Evolutionary conservation across 2,797 vertebrate genomes (phyloP).

Genomic region (Mycteria americana): DNA sequence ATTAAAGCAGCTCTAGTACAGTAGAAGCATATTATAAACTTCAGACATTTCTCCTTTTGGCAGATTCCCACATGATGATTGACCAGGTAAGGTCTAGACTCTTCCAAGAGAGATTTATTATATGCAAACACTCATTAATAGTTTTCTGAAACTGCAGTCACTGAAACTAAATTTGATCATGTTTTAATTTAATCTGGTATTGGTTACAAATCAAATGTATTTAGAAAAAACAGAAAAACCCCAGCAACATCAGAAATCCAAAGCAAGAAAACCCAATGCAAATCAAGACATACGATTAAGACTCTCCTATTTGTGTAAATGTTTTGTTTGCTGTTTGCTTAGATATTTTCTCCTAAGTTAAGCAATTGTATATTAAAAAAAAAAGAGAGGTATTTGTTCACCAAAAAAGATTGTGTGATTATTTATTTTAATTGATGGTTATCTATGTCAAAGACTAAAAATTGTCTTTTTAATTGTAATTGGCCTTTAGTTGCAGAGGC

Average conservation of each 20-base stretch:
- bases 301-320: background rate
- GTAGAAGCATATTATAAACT: background rate
- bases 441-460: background rate
- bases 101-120: background rate
- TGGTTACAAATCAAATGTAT: background rate
- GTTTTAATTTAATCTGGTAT: conserved; percentile 41
- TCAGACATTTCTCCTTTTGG: background rate
- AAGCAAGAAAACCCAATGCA: background rate
- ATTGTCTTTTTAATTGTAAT: background rate
- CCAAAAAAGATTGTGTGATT: background rate
- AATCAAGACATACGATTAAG: background rate
- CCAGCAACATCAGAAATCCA: background rate
- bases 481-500: background rate
- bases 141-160: background rate
- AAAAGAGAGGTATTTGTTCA: background rate
- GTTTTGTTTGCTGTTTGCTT: background rate
- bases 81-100: background rate
- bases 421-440: background rate
- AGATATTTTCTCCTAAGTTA: background rate
- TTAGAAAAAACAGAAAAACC: background rate
- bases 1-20: background rate
- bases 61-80: background rate
- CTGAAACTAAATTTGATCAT: background rate
- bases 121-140: background rate
- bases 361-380: background rate